Percentiles rank a stretch among this genome's conserved stretches.
These are phyloP conservation scores for Turnix velox DNA, from an alignment of 2,113 vertebrate species.

Conservation along the genomic window DNA sequence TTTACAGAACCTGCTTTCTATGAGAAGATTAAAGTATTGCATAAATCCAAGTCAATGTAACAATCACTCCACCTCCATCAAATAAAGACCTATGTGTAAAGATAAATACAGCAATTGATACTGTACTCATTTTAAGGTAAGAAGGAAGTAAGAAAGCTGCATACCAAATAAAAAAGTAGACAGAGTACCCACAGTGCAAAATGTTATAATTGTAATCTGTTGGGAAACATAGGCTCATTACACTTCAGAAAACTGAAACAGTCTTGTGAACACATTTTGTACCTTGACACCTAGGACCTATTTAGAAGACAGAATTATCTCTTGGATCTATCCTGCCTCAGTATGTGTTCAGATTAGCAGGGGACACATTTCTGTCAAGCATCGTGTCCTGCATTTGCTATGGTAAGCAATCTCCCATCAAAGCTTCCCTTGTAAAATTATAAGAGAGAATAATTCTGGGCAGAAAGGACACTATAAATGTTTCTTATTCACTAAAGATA, in stretches of 20 bases:
- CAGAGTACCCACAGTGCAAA: background rate
- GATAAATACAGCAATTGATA: background rate
- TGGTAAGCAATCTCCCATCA: background rate
- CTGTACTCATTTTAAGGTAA: background rate
- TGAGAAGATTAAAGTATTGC: background rate
- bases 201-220: background rate
- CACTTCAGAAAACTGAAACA: background rate
- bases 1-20: background rate
- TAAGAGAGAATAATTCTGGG: background rate
- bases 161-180: background rate
- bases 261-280: background rate
- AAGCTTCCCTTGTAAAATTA: background rate
- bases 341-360: background rate
- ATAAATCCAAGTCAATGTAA: background rate
- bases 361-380: background rate
- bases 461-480: background rate
- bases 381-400: background rate
- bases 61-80: background rate
- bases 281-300: background rate
- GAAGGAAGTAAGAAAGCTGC: background rate
- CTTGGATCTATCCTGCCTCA: background rate
- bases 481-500: background rate
- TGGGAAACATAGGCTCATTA: background rate
- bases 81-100: background rate
- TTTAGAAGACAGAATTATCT: background rate